Evolutionary conservation across 2,113 vertebrate species (phyloP).

Genomic region (Zeus faber): DNA sequence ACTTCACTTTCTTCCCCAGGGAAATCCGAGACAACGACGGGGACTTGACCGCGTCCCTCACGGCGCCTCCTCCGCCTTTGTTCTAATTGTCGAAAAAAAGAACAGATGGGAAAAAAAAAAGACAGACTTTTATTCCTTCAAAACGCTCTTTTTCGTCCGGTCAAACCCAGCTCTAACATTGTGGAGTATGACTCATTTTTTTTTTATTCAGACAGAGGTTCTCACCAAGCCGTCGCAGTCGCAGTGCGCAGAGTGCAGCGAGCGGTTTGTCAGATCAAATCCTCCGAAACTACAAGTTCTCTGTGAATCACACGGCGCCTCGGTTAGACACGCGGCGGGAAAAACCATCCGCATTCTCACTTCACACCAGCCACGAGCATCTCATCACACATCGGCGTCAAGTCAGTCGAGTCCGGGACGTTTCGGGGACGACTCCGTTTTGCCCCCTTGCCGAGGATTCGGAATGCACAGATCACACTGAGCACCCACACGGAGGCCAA

Average conservation of each 20-base stretch:
- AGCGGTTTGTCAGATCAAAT: conserved; percentile 89
- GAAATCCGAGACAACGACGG: conserved; percentile 86
- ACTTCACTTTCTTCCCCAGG: conserved; percentile 94
- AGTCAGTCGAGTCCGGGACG: no score
- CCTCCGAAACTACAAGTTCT: conserved; percentile 97
- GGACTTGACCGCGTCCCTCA: conserved; percentile 84
- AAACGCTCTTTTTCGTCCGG: no score
- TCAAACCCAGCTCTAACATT: no score
- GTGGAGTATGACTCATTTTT: not conserved
- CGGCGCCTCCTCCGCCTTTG: conserved; percentile 78
- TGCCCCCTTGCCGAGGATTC: no score
- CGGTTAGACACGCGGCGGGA: no score
- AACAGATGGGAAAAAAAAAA: not conserved
- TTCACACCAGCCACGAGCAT: no score
- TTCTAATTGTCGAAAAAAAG: conserved; percentile 60
- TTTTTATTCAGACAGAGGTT: not conserved
- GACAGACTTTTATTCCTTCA: not conserved
- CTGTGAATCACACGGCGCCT: conserved; percentile 78
- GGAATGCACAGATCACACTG: no score
- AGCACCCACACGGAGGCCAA: no score
- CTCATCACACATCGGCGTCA: no score
- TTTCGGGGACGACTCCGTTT: no score
- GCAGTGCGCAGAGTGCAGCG: conserved; percentile 71
- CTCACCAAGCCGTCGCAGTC: conserved; percentile 52
- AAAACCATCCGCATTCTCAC: no score